phyloP scores from a whole-genome alignment of 2,888 invertebrate species.

The Heliconius charithonia region DNA sequence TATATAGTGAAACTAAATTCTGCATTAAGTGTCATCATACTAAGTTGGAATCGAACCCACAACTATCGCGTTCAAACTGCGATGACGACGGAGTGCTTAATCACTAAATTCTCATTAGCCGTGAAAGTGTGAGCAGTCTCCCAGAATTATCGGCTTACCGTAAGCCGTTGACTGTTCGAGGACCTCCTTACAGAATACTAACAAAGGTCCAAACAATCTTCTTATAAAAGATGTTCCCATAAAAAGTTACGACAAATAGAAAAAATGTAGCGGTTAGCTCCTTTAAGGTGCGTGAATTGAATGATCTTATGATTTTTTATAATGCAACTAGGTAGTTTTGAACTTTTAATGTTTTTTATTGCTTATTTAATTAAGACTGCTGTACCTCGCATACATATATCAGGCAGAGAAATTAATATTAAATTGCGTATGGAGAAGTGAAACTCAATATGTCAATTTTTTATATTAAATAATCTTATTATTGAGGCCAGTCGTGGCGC shows the following conservation, averaged over 20 bases:
- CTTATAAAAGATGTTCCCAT: conserved; percentile 19
- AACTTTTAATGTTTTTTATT: conserved; percentile 32
- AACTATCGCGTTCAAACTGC: not conserved
- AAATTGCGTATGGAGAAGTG: no score
- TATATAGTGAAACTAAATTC: not conserved
- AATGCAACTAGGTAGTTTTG: conserved; percentile 48
- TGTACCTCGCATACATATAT: no score
- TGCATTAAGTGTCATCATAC: not conserved
- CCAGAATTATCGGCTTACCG: conserved; percentile 34
- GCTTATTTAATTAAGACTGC: no score
- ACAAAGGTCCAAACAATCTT: conserved; percentile 55
- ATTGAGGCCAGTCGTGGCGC: no score
- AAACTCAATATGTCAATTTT: no score
- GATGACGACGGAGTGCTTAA: not conserved
- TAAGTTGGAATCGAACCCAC: not conserved
- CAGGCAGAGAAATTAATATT: no score
- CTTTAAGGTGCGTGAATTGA: conserved; percentile 64
- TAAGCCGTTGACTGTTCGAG: conserved; percentile 63
- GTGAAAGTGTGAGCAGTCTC: conserved; percentile 15
- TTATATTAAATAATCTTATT: no score
- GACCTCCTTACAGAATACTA: conserved; percentile 45
- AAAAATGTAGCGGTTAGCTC: conserved; percentile 67
- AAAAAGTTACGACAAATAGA: conserved; percentile 51
- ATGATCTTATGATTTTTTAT: conserved; percentile 52
- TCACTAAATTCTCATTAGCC: not conserved